Base-by-base conservation (phyloP, 2,113 vertebrate genomes). In the Gavialis gangeticus region DNA sequence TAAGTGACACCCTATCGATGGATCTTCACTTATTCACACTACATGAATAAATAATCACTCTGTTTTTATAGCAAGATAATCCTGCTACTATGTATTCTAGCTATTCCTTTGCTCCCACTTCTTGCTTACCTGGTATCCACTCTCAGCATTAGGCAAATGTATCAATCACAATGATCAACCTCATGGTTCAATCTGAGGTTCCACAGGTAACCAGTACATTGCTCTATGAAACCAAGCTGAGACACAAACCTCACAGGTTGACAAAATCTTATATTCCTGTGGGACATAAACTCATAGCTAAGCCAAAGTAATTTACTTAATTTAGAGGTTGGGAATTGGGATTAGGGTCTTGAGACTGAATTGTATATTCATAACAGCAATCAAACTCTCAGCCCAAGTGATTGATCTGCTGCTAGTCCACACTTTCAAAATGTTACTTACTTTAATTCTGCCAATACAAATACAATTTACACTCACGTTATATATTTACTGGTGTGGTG, bases 181-280 rank as follows among this genome's bases (percentile, higher is more conserved):
- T 22, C 30, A 21, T 12, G 30, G 30, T 37, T 71, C 67, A 71
- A 34, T 21, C 30, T 21, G 37, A 71, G 22, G 30, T 34, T 71
- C 67, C 30, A 17, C 34, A 27, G 75, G 54, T 17, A 56, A 76
- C 27, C 18, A 28, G 75, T 24, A 76, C 54, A 57, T 57, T 58
- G 18, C n/a, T 54, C 11, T 58, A 56, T 58, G 10, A 56, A 12
- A 59, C 14, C 6, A 2, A 3, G 17, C 11, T 7, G 55, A 12
- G 1, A 5, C 3, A 1, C 59, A 67, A 8, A 19, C 27, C 12
- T 22, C 46, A 21, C 27, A 21, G 54, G 30, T 16, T 1, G 0
- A 7, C 28, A 24, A 57, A 57, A 15, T 14, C 30, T 15, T 1
- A 6, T 0, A 4, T 21, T 8, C 25, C 25, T 34, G 18, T 30